phyloP scores from a whole-genome alignment of 2,113 vertebrate genomes.

The Microcebus tavaratra region DNA sequence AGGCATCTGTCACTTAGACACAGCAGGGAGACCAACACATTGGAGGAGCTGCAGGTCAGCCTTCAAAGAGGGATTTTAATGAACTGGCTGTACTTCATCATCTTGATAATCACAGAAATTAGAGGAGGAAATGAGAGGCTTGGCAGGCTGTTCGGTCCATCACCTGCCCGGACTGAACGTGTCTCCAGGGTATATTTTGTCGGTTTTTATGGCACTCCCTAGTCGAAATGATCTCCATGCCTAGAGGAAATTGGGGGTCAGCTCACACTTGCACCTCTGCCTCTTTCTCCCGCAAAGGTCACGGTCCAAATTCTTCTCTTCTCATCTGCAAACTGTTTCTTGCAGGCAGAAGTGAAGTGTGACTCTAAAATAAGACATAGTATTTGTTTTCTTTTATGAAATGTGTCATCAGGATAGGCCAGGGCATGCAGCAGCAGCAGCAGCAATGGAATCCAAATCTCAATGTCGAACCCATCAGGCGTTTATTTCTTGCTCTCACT shows the following conservation, averaged over 20 bases:
- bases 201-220: neutral
- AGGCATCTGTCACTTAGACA: neutral
- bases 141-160: neutral
- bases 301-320: neutral
- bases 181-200: neutral
- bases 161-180: rapidly evolving
- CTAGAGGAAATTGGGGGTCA: neutral
- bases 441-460: neutral
- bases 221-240: neutral
- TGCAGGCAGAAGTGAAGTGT: neutral
- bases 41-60: neutral
- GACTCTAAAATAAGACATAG: neutral
- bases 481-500: neutral
- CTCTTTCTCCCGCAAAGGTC: neutral
- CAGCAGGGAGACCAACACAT: neutral
- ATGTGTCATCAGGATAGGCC: rapidly evolving
- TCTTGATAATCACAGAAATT: conserved; percentile 40
- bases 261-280: neutral
- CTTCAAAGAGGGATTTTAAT: conserved; percentile 39
- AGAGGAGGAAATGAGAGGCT: neutral
- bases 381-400: neutral
- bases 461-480: no score
- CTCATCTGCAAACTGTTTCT: neutral
- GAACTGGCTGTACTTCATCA: neutral
- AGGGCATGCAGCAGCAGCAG: no score